phyloP scores from a whole-genome alignment of 2,797 vertebrate genomes.

The Brachymystax lenok region DNA sequence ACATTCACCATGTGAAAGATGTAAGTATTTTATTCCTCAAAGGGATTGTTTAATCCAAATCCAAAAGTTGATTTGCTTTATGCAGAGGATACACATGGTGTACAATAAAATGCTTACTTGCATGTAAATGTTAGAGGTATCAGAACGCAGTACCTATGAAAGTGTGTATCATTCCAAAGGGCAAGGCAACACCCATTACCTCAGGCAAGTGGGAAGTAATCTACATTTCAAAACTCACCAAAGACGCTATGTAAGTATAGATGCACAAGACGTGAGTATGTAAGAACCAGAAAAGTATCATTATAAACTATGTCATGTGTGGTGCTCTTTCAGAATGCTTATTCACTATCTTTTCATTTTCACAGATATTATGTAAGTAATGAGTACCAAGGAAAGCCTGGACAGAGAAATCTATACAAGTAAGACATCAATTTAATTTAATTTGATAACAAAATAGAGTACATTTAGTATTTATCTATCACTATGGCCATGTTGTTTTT shows the following conservation, averaged over 20 bases:
- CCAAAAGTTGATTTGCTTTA: background rate
- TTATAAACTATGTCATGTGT: background rate
- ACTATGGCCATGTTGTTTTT: background rate
- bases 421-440: constrained; percentile 61
- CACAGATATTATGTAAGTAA: constrained; percentile 95
- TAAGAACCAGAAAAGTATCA: background rate
- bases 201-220: constrained; percentile 93
- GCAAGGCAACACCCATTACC: constrained; percentile 81
- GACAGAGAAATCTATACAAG: constrained; percentile 93
- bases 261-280: background rate
- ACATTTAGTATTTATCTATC: background rate
- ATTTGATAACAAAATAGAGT: background rate
- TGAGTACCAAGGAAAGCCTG: constrained; percentile 79
- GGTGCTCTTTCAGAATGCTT: background rate
- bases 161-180: constrained; percentile 70
- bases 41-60: background rate
- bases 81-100: background rate
- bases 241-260: constrained; percentile 81
- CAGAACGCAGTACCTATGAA: background rate
- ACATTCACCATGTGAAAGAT: constrained; percentile 88
- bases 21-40: constrained; percentile 58
- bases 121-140: background rate
- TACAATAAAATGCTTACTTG: background rate
- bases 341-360: constrained; percentile 39
- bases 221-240: constrained; percentile 86